A percentile compares a stretch with the other conserved stretches of the same genome.
Evolutionary conservation across 92 coral and sea anemone species (phyloP).

Genomic region (Meandrina meandrites): DNA sequence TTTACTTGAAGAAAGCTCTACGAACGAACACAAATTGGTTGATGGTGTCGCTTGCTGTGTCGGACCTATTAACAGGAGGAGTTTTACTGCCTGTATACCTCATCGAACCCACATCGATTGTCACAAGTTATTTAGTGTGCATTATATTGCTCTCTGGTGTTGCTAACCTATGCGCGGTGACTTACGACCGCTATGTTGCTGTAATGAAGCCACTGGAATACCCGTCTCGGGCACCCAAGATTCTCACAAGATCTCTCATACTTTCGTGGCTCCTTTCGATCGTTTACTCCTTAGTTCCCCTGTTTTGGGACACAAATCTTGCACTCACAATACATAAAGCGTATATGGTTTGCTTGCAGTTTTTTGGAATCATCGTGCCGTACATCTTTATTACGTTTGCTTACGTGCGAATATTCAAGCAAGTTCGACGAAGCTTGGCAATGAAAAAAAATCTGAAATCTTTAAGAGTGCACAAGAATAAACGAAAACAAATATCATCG

Average conservation of each 20-base stretch:
- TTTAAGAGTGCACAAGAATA: constrained; percentile 25
- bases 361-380: constrained; percentile 66
- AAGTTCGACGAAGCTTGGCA: constrained; percentile 54
- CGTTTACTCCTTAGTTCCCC: constrained; percentile 60
- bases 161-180: constrained; percentile 75
- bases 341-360: constrained; percentile 64
- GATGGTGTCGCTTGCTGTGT: constrained; percentile 75
- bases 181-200: constrained; percentile 79
- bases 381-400: constrained; percentile 65
- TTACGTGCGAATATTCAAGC: constrained; percentile 59
- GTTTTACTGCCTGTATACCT: constrained; percentile 67
- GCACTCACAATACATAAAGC: constrained; percentile 52
- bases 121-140: constrained; percentile 61
- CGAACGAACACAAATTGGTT: constrained; percentile 75
- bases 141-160: constrained; percentile 77
- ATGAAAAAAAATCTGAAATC: constrained; percentile 35
- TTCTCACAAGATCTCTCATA: constrained; percentile 39
- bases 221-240: constrained; percentile 54
- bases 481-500: constrained; percentile 42
- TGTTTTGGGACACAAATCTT: constrained; percentile 63
- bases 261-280: constrained; percentile 68
- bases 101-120: constrained; percentile 62
- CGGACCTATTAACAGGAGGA: constrained; percentile 75
- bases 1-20: constrained; percentile 60
- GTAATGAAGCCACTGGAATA: constrained; percentile 67